A percentile compares a stretch with the other conserved stretches of the same genome.
phyloP scores from a whole-genome alignment of 64 coral and sea anemone species.

The Stylophora pistillata region DNA sequence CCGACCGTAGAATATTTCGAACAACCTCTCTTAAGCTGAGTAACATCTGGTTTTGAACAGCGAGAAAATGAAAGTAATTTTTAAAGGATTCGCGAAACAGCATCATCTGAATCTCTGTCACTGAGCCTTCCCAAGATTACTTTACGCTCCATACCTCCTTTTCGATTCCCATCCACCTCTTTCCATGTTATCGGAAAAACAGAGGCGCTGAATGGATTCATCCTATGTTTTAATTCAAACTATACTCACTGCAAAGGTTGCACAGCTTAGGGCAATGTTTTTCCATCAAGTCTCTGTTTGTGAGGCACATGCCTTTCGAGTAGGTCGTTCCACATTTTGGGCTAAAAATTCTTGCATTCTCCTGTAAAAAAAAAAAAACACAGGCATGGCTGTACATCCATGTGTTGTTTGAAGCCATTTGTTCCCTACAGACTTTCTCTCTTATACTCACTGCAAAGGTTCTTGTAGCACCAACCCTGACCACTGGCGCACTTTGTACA shows the following conservation, averaged over 20 bases:
- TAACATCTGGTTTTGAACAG: too few species aligned
- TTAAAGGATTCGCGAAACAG: too few species aligned
- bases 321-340: slow-evolving; percentile 42
- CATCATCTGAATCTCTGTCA: too few species aligned
- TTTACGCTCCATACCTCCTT: too few species aligned
- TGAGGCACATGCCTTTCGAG: slow-evolving; percentile 43
- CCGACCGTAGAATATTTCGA: too few species aligned
- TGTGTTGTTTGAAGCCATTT: not conserved
- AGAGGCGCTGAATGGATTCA: not conserved
- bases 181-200: not conserved
- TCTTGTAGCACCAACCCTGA: slow-evolving; percentile 63
- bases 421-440: not conserved
- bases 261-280: slow-evolving; percentile 66
- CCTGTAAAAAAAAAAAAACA: slow-evolving; percentile 10
- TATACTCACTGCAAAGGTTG: slow-evolving; percentile 62
- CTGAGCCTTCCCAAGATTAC: too few species aligned
- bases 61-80: too few species aligned
- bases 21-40: too few species aligned
- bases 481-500: slow-evolving; percentile 59
- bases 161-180: too few species aligned
- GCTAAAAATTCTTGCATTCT: slow-evolving; percentile 71
- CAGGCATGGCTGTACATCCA: not conserved
- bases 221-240: not conserved
- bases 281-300: slow-evolving; percentile 54
- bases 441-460: slow-evolving; percentile 56